Percentiles rank a stretch among this genome's conserved stretches.
phyloP scores from a whole-genome alignment of 2,888 invertebrate genomes.

The Apamea crenata region DNA sequence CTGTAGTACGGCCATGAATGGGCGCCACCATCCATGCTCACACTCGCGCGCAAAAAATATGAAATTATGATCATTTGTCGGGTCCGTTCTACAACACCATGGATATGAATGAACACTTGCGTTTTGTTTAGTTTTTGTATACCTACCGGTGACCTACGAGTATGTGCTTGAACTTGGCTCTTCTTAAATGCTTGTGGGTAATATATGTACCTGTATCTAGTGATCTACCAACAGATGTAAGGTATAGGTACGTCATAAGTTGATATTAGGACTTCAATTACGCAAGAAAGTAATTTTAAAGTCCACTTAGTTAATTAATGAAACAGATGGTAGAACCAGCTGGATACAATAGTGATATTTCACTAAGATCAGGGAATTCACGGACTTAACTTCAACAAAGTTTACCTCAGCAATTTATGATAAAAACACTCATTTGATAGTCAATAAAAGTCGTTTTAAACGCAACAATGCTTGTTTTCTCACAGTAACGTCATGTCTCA shows the following conservation, averaged over 20 bases:
- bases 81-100: constrained; percentile 29
- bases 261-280: neutral
- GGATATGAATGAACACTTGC: constrained; percentile 25
- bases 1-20: constrained; percentile 23
- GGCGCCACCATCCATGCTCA: constrained; percentile 31
- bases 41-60: constrained; percentile 48
- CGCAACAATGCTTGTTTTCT: constrained; percentile 32
- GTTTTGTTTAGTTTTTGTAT: constrained; percentile 20
- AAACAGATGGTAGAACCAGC: neutral
- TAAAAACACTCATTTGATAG: constrained; percentile 7
- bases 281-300: neutral
- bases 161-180: neutral
- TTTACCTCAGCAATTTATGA: neutral
- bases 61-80: constrained; percentile 45
- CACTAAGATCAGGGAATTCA: neutral
- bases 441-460: constrained; percentile 18
- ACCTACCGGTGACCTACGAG: neutral
- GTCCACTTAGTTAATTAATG: neutral
- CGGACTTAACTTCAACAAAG: neutral
- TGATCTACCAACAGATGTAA: neutral
- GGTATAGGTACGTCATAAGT: no score
- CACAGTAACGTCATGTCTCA: constrained; percentile 30
- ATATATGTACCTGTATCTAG: neutral
- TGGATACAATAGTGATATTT: neutral
- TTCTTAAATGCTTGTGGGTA: neutral